Base-by-base conservation (phyloP, 2,113 vertebrate genomes). In the Pachycephala philippinensis region DNA sequence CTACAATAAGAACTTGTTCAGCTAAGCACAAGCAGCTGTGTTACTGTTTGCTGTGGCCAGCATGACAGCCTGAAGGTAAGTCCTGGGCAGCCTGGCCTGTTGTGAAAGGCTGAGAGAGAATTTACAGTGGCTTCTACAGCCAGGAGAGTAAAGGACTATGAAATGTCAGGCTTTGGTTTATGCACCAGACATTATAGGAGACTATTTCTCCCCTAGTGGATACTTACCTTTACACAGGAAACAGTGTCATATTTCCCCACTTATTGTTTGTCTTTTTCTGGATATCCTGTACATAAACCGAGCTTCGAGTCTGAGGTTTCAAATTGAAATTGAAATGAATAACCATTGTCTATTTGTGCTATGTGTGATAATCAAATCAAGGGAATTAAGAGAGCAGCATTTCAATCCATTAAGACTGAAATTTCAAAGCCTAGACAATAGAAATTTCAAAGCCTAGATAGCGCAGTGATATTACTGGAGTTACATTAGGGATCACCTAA, bases 251-350 rank as follows among this genome's bases (percentile, higher is more conserved):
- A 21, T 42, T 64, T 87, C 28, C 49, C 22, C 15, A 23, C 5
- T 44, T 80, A 21, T 8, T 80, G 10, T 40, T 93, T 74, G 15
- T 44, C 6, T 70, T 75, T 85, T 47, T 66, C 16, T 69, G 40
- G 12, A 10, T 80, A 30, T 10, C 16, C 18, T 35, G 7, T 31
- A 20, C 22, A 53, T 45, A 84, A 89, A 66, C 19, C 0, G 0
- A 81, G 40, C 39, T 71, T 71, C 14, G 26, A 23, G 23, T 35
- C 28, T 75, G n/a, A 42, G 7, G 16, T 87, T 82, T 70, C 30
- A 50, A 47, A 40, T 0, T 63, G 35, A 63, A 60, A 24, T 68
- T 13, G 49, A 82, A 90, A 75, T 42, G 0, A 74, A 45, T 37
- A 79, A 44, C 9, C 14, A 10, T 44, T 61, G 3, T 3, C 1